Conservation (phyloP, 2,888 invertebrate genomes). For the Archips xylosteana region DNA sequence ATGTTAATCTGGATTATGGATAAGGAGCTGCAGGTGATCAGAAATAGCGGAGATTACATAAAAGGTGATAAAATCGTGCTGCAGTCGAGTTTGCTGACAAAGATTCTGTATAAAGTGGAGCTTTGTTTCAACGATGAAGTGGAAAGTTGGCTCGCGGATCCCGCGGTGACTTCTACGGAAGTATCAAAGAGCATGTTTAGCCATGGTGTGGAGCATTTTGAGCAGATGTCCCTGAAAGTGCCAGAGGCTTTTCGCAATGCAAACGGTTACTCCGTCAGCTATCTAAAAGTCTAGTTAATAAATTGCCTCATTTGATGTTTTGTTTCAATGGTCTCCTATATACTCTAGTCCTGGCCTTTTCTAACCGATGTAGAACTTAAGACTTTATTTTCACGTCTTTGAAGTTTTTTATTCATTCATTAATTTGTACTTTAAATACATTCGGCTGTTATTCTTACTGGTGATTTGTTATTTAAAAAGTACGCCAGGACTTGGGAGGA, state of each 20-base stretch:
- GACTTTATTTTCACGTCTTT: too few species aligned
- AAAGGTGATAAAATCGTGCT: constrained; percentile 64
- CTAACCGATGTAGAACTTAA: too few species aligned
- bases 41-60: constrained; percentile 59
- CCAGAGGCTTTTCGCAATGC: constrained; percentile 83
- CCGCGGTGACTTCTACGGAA: constrained; percentile 78
- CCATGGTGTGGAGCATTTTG: constrained; percentile 82
- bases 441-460: too few species aligned
- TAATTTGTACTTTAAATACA: too few species aligned
- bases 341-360: too few species aligned
- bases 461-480: too few species aligned
- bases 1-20: constrained; percentile 87
- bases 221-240: constrained; percentile 82
- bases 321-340: constrained; percentile 44
- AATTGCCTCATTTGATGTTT: constrained; percentile 49
- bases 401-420: too few species aligned
- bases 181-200: constrained; percentile 86
- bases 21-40: constrained; percentile 83
- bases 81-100: constrained; percentile 81
- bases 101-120: constrained; percentile 85
- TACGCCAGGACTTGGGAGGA: too few species aligned
- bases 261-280: constrained; percentile 86
- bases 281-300: constrained; percentile 77
- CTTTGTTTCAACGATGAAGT: constrained; percentile 73
- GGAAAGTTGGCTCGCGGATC: constrained; percentile 82